Evolutionary conservation across 1,140 invertebrate species (phyloP), one percentile per base, ranked within the genome.

Genomic region (Gonioctena quinquepunctata): DNA sequence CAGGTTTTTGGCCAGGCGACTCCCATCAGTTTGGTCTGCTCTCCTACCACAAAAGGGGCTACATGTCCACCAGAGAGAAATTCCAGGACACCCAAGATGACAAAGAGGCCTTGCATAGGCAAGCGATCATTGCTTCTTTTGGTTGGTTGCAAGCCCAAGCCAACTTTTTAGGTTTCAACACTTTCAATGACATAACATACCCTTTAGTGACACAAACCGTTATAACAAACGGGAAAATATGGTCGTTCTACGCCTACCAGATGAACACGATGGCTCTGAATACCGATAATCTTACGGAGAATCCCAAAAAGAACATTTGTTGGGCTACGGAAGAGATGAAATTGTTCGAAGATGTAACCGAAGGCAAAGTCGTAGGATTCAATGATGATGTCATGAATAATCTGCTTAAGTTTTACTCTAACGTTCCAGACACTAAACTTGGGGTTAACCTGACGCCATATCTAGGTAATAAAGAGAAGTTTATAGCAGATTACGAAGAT

Each of bases 201-300:
- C 96, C 96, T 11, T 80, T 97, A 25, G 87, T 90, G 4, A 92
- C 91, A 26, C 96, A 97, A 88, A 91, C 90, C 2, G 83, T 97
- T 54, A 86, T 96, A 23, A 94, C 94, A 2, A 91, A 97, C 86
- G 95, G 95, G 0, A 88, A 92, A 74, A 79, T 87, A 0, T 96
- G 93, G 89, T 91, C 90, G 2, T 95, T 97, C 72, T 94, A 90
- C 80, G 86, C 89, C 5, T 97, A 97, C 80, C 96, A 98, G 83
- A 79, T 97, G 23, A 98, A 98, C 80, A 97, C 95, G 1, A 88
- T 91, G 49, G 77, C 89, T 8, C 76, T 95, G 59, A 86, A 92
- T 75, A 82, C 83, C 68, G 86, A 90, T 23, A 71, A 89, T 73
- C 78, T 88, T 22, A 83, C 88, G 49, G 83, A 84, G 22, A 96